phyloP scores from a whole-genome alignment of 2,888 invertebrate species.

The Machimus atricapillus region DNA sequence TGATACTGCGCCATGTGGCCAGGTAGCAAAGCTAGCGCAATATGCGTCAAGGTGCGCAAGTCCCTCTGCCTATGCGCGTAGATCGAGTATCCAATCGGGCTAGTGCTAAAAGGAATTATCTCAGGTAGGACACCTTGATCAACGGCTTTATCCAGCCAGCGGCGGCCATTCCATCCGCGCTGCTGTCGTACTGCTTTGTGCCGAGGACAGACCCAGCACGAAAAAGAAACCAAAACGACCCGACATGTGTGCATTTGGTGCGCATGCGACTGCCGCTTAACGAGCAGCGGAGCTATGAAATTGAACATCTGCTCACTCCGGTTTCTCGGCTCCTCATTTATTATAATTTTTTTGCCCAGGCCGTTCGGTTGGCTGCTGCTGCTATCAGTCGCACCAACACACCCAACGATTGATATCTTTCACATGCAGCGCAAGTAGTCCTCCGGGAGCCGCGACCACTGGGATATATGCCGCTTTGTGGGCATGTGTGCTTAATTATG shows the following conservation, averaged over 20 bases:
- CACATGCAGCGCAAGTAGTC: background rate
- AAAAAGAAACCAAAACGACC: conserved; percentile 13
- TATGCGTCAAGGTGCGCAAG: background rate
- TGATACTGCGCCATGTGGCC: conserved; percentile 14
- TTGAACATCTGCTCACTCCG: conserved; percentile 44
- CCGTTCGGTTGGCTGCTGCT: background rate
- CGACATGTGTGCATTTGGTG: conserved; percentile 39
- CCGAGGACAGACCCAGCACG: background rate
- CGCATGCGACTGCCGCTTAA: conserved; percentile 16
- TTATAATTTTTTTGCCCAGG: conserved; percentile 11
- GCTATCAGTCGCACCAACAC: background rate
- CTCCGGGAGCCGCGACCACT: background rate
- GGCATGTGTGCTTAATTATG: conserved; percentile 13
- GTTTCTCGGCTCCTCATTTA: conserved; percentile 37
- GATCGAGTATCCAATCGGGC: background rate
- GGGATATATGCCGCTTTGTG: background rate
- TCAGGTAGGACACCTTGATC: conserved; percentile 9
- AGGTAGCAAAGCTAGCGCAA: conserved; percentile 1
- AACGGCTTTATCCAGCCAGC: background rate
- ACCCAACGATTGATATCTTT: background rate
- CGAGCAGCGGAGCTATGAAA: conserved; percentile 19
- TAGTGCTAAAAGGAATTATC: conserved; percentile 10
- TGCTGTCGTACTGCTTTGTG: background rate
- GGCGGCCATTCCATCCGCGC: background rate
- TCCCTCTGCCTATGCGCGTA: conserved; percentile 6